Conservation (phyloP, 1,140 invertebrate species). For the Drosophila carrolli region DNA sequence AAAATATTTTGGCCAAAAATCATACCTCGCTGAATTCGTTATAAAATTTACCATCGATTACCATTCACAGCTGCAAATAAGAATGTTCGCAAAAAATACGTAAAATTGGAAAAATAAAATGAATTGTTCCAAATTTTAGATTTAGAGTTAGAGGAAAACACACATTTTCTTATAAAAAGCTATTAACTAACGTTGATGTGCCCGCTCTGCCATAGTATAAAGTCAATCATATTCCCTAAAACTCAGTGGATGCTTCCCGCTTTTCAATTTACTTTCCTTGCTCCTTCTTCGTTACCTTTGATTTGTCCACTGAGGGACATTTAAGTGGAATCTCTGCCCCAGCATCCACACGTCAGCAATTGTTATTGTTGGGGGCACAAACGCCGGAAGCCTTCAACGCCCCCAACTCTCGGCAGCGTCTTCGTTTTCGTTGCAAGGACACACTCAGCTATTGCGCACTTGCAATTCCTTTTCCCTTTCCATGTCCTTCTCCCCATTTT, state of each 20-base stretch:
- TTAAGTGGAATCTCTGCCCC: slow-evolving; percentile 64
- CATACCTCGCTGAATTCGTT: too few relatives aligned
- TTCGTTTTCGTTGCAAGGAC: slow-evolving; percentile 54
- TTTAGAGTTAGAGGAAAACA: too few relatives aligned
- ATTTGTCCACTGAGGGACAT: slow-evolving; percentile 78
- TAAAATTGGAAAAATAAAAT: too few relatives aligned
- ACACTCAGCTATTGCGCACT: slow-evolving; percentile 30
- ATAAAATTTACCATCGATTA: too few relatives aligned
- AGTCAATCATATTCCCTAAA: background rate
- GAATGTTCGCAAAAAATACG: too few relatives aligned
- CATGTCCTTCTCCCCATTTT: background rate
- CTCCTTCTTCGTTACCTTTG: slow-evolving; percentile 65
- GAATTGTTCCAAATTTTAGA: too few relatives aligned
- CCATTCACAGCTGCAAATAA: too few relatives aligned
- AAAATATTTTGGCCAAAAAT: too few relatives aligned
- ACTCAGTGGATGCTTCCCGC: background rate
- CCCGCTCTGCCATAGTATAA: background rate
- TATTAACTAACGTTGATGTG: too few relatives aligned
- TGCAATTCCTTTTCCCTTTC: slow-evolving; percentile 14
- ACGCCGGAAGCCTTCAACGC: slow-evolving; percentile 57
- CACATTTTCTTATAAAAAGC: too few relatives aligned
- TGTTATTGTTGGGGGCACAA: slow-evolving; percentile 22
- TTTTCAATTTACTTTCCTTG: slow-evolving; percentile 61
- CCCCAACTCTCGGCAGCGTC: slow-evolving; percentile 6
- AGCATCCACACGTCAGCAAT: slow-evolving; percentile 15